Evolutionary conservation across 1,140 invertebrate genomes (phyloP).

Genomic region (Mya arenaria): DNA sequence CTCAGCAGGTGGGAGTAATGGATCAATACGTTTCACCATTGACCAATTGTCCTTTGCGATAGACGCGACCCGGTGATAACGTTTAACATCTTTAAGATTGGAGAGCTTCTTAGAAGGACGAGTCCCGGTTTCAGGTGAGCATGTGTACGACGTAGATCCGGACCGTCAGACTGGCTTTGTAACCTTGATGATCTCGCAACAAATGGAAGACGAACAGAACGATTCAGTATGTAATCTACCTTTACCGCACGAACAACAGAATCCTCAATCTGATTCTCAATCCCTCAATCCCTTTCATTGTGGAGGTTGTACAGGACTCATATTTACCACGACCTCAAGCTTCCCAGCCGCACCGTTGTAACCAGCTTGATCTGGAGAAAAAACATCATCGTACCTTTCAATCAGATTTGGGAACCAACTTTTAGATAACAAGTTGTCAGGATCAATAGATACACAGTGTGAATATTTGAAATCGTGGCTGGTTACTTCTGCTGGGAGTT

Average conservation of each 20-base stretch:
- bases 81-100: conserved; percentile 57
- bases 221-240: conserved; percentile 6
- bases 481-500: too few species aligned
- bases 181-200: conserved; percentile 26
- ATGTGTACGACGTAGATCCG: conserved; percentile 52
- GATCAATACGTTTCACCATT: conserved; percentile 28
- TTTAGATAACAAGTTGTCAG: not conserved
- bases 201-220: conserved; percentile 4
- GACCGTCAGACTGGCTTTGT: conserved; percentile 47
- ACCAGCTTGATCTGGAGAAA: conserved; percentile 5
- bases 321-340: conserved; percentile 47
- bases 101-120: conserved; percentile 55
- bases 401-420: not conserved
- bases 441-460: too few species aligned
- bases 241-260: not conserved
- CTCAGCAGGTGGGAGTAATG: conserved; percentile 43
- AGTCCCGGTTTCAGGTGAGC: conserved; percentile 47
- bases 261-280: conserved; percentile 33
- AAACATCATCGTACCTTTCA: conserved; percentile 28
- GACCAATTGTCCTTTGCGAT: conserved; percentile 53
- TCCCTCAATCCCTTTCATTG: conserved; percentile 55
- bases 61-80: conserved; percentile 50
- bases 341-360: conserved; percentile 45
- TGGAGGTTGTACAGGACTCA: conserved; percentile 57
- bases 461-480: too few species aligned